Evolutionary conservation across 2,797 vertebrate genomes (phyloP).

Genomic region (Podargus strigoides): DNA sequence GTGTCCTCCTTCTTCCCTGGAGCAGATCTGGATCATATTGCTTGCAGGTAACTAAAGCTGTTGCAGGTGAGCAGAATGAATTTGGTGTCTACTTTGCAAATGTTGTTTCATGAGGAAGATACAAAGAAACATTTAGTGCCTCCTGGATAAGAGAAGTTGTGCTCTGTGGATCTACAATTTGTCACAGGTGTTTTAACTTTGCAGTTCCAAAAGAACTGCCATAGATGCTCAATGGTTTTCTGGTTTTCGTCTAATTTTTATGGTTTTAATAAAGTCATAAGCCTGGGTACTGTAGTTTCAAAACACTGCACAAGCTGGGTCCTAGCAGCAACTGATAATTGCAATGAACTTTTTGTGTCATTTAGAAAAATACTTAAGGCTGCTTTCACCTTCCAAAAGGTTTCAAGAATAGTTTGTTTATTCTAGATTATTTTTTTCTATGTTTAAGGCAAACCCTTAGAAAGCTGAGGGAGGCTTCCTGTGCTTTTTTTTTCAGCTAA

Average conservation of each 20-base stretch:
- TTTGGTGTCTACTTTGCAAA: not conserved
- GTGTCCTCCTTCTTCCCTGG: not conserved
- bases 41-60: not conserved
- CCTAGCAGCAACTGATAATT: not conserved
- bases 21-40: not conserved
- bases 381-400: not conserved
- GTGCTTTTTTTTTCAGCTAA: not conserved
- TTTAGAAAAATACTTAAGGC: not conserved
- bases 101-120: not conserved
- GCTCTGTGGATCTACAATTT: not conserved
- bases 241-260: not conserved
- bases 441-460: not conserved
- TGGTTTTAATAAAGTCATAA: not conserved
- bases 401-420: not conserved
- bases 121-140: not conserved
- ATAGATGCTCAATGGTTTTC: not conserved
- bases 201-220: not conserved
- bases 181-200: rapidly evolving
- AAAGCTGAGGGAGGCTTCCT: not conserved
- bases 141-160: rapidly evolving
- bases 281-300: not conserved
- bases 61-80: not conserved
- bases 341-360: too few relatives aligned
- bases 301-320: not conserved
- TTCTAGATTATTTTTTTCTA: not conserved